phyloP scores from a whole-genome alignment of 1,140 invertebrate species.

The Apis florea region DNA sequence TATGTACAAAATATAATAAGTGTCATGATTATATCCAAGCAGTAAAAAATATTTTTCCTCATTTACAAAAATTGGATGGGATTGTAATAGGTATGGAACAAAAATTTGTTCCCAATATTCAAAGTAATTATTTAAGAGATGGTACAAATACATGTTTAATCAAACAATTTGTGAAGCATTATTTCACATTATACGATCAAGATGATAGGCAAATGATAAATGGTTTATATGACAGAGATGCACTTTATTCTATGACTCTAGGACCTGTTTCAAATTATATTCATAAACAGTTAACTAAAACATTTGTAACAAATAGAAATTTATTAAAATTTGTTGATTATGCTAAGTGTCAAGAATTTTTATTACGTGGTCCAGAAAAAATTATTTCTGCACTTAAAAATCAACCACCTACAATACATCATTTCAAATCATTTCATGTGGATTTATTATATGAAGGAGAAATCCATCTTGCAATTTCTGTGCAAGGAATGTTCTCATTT shows the following conservation, averaged over 20 bases:
- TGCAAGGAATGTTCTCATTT: constrained; percentile 76
- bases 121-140: constrained; percentile 69
- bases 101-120: constrained; percentile 65
- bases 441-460: constrained; percentile 70
- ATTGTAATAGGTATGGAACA: constrained; percentile 71
- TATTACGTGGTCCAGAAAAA: constrained; percentile 74
- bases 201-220: constrained; percentile 73
- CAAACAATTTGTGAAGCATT: constrained; percentile 77
- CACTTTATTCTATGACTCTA: constrained; percentile 77
- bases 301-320: constrained; percentile 74
- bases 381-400: constrained; percentile 71
- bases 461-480: constrained; percentile 63
- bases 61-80: constrained; percentile 75
- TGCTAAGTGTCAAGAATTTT: constrained; percentile 76
- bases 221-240: constrained; percentile 76
- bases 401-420: constrained; percentile 73
- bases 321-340: constrained; percentile 78
- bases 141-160: constrained; percentile 67
- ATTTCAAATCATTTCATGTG: constrained; percentile 71
- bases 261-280: constrained; percentile 67
- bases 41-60: constrained; percentile 71
- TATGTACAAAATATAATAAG: constrained; percentile 68
- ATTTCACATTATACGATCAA: constrained; percentile 77
- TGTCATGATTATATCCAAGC: constrained; percentile 72
- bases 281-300: constrained; percentile 73